Base-by-base conservation (phyloP, 92 coral and sea anemone species). In the Nematostella vectensis region DNA sequence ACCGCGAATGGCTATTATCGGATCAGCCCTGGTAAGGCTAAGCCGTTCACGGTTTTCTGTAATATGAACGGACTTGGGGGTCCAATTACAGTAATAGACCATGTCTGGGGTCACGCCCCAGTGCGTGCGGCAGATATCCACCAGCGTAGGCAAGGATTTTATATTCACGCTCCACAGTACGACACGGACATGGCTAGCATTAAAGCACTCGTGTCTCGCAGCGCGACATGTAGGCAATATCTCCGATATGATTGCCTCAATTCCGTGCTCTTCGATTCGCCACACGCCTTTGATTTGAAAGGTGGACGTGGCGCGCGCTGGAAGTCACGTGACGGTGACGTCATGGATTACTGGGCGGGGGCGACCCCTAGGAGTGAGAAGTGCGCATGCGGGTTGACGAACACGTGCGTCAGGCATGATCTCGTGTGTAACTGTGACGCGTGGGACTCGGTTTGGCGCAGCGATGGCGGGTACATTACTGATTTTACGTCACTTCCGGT, bases 241-340 rank as follows among this genome's bases (percentile, higher is more conserved):
- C 70, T 85, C 10, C 56, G 49, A 22, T 85, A 85, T 57, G 61
- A 68, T 30, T 85, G 94, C 42, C 52, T 74, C 42, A 85, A 80
- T 31, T 85, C 94, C 22, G 71, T 67, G 25, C 65, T 85, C 18
- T 75, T 85, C 48, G 94, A 85, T 54, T 85, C 94, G 13, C 68
- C 80, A 4, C 74, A 62, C 36, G 36, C 62, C n/a, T 80, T 85
- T 48, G 37, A 74, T 31, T 54, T 51, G 30, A 38, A 72, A 27
- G n/a, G 50, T 4, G 88, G 94, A 54, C 83, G 88, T 57, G 94
- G 94, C 55, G 94, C 88, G 29, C 78, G 94, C 56, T 85, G 94
- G 94, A 62, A 75, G 40, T 85, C 94, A 49, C 76, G 82, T 65
- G 83, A 61, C 31, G 86, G 83, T 19, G 60, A 67, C 19, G 25